These are phyloP conservation scores for Sciurus niger DNA, from an alignment of 2,113 vertebrate species.

Conservation along the genomic window DNA sequence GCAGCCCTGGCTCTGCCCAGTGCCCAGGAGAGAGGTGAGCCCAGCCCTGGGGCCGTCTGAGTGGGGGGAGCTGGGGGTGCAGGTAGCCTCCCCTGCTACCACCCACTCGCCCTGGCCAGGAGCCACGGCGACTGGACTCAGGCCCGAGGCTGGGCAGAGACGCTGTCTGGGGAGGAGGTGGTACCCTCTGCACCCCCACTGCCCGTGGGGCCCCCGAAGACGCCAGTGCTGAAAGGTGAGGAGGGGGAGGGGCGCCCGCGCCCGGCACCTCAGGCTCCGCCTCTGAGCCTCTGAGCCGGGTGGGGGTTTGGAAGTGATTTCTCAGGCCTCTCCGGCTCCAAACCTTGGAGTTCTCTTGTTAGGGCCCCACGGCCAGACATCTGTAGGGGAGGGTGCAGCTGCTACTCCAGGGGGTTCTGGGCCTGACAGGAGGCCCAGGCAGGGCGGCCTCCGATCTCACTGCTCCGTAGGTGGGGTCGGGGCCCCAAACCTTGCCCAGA, in stretches of 20 bases:
- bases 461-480: slow-evolving; percentile 35
- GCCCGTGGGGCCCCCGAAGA: neutral
- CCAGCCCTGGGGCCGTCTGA: neutral
- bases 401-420: neutral
- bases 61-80: accelerated
- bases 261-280: neutral
- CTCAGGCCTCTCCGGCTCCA: neutral
- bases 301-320: neutral
- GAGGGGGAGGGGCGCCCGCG: neutral
- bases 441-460: neutral
- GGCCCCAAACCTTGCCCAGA: slow-evolving; percentile 46
- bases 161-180: slow-evolving; percentile 69
- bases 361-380: neutral
- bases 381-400: neutral
- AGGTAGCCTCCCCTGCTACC: neutral
- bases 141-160: slow-evolving; percentile 64
- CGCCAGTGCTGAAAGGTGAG: slow-evolving; percentile 81
- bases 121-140: slow-evolving; percentile 61
- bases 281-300: neutral
- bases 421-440: neutral
- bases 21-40: slow-evolving; percentile 79
- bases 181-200: slow-evolving; percentile 85
- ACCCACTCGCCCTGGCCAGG: neutral
- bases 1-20: neutral
- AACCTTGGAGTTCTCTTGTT: neutral